phyloP scores from a whole-genome alignment of 92 coral and sea anemone species.

The Actinernus sp. region DNA sequence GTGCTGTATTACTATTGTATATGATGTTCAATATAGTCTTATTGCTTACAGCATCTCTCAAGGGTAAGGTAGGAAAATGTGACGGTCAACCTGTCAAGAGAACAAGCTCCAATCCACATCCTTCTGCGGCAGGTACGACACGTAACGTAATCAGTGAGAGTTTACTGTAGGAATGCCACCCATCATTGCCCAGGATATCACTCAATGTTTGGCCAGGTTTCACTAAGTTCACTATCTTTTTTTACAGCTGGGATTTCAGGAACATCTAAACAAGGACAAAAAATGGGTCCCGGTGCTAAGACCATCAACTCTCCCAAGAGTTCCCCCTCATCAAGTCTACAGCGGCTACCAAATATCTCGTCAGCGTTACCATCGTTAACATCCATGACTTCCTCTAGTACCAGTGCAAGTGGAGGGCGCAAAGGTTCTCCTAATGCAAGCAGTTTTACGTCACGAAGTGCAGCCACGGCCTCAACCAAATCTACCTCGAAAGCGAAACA shows the following conservation, averaged over 20 bases:
- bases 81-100: neutral
- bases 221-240: neutral
- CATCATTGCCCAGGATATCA: neutral
- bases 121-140: neutral
- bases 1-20: too few species aligned
- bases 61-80: neutral
- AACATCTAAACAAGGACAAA: neutral
- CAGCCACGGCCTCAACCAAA: neutral
- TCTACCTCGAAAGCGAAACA: neutral
- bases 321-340: conserved; percentile 83
- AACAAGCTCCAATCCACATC: neutral
- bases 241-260: neutral
- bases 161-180: neutral
- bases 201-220: neutral
- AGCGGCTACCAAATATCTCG: conserved; percentile 67
- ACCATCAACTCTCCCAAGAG: conserved; percentile 50
- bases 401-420: conserved; percentile 10
- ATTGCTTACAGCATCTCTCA: neutral
- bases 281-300: neutral
- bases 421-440: conserved; percentile 39
- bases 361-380: conserved; percentile 73
- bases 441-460: conserved; percentile 3
- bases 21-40: too few species aligned
- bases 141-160: neutral
- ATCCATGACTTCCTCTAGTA: conserved; percentile 22